Evolutionary conservation across 2,797 vertebrate genomes (phyloP).

Genomic region (Carcharodon carcharias): DNA sequence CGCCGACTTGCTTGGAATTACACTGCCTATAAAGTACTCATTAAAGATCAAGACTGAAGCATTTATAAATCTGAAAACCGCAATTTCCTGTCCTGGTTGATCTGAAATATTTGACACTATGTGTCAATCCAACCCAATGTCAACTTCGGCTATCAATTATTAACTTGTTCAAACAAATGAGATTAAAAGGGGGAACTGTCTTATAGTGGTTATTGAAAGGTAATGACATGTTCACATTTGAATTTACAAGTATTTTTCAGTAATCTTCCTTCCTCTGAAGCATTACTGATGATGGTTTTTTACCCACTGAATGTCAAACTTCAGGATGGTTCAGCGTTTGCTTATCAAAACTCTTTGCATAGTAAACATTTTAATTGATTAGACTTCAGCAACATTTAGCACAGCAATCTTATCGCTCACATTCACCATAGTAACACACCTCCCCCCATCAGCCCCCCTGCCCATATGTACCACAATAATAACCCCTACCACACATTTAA

Average conservation of each 20-base stretch:
- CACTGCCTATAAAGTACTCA: neutral
- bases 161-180: constrained; percentile 12
- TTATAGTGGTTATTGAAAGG: neutral
- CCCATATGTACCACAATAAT: no score
- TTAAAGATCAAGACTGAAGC: neutral
- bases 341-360: neutral
- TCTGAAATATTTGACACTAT: neutral
- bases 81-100: neutral
- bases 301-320: neutral
- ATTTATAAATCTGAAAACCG: neutral
- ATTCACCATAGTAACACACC: no score
- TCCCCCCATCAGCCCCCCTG: no score
- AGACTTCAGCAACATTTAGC: neutral
- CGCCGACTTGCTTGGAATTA: neutral
- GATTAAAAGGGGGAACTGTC: neutral
- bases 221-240: neutral
- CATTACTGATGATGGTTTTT: neutral
- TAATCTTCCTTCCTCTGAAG: neutral
- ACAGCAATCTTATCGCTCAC: neutral
- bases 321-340: neutral
- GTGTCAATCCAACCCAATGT: neutral
- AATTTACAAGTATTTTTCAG: neutral
- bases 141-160: neutral
- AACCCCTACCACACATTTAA: no score
- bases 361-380: neutral